These are phyloP conservation scores for Heptascelio sp. DNA, from an alignment of 2,888 invertebrate genomes.

Conservation along the genomic window DNA sequence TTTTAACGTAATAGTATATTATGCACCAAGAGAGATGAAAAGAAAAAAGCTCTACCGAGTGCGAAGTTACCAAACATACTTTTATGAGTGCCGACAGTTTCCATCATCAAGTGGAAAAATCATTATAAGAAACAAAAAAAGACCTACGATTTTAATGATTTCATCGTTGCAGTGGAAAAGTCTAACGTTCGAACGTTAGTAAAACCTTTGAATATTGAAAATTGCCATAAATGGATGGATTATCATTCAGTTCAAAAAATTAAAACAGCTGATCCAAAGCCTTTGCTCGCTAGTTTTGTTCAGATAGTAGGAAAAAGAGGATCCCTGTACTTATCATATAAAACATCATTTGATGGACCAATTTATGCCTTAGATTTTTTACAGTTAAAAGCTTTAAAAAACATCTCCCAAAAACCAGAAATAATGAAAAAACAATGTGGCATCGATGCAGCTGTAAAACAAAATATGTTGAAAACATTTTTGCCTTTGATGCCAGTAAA, in stretches of 20 bases:
- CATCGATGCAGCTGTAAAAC: background rate
- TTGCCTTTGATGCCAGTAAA: constrained; percentile 31
- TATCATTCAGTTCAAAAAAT: constrained; percentile 30
- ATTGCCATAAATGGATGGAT: constrained; percentile 26
- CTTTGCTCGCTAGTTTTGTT: constrained; percentile 3
- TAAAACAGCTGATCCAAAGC: constrained; percentile 4
- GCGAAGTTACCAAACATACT: no score
- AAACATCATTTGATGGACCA: constrained; percentile 19
- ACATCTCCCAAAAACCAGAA: constrained; percentile 13
- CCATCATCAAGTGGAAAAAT: constrained; percentile 53
- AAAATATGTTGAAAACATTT: constrained; percentile 16
- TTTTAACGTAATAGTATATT: background rate
- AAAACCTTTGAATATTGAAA: constrained; percentile 21
- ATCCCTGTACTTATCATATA: constrained; percentile 3
- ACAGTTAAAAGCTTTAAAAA: constrained; percentile 16
- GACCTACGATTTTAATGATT: constrained; percentile 16
- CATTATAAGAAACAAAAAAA: constrained; percentile 40
- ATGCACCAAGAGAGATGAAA: no score
- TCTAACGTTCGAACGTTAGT: constrained; percentile 21
- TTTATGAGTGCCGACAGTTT: constrained; percentile 53
- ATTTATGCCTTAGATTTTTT: constrained; percentile 14
- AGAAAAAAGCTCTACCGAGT: no score
- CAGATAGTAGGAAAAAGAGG: constrained; percentile 24
- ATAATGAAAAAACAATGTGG: constrained; percentile 1
- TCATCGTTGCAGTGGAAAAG: constrained; percentile 28